Percentiles rank a stretch among this genome's conserved stretches.
These are phyloP conservation scores for Melozone crissalis DNA, from an alignment of 2,113 vertebrate genomes.

Conservation along the genomic window DNA sequence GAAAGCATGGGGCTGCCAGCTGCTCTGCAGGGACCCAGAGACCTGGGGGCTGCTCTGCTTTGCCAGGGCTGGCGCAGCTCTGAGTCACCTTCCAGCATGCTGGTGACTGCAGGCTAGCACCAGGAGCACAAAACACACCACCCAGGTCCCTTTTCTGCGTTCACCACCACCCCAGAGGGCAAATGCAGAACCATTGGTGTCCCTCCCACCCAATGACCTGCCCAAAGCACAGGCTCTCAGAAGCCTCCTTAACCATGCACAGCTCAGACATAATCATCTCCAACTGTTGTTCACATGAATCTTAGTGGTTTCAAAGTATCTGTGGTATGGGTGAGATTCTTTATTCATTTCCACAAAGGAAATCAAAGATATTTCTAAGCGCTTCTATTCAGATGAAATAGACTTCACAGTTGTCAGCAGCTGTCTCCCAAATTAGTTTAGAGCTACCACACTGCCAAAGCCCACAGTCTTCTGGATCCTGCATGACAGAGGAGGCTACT, in stretches of 20 bases:
- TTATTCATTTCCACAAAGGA: constrained; percentile 36
- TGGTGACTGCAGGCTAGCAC: background rate
- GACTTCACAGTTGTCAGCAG: constrained; percentile 37
- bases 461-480: background rate
- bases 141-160: background rate
- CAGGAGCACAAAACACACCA: fast-evolving
- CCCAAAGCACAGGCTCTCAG: background rate
- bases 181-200: background rate
- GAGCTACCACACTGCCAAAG: constrained; percentile 27
- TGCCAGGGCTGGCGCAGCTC: background rate
- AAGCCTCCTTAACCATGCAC: background rate
- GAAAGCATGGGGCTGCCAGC: background rate
- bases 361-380: constrained; percentile 48
- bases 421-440: constrained; percentile 18
- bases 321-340: constrained; percentile 2
- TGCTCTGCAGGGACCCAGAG: no score
- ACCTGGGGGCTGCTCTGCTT: background rate
- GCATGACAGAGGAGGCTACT: background rate
- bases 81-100: background rate
- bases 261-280: background rate
- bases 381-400: background rate
- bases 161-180: background rate
- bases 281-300: background rate
- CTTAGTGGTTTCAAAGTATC: constrained; percentile 44
- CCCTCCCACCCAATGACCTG: background rate